A percentile compares a stretch with the other conserved stretches of the same genome.
These are phyloP conservation scores for Glareola pratincola DNA, from an alignment of 2,113 vertebrate species.

Conservation along the genomic window DNA sequence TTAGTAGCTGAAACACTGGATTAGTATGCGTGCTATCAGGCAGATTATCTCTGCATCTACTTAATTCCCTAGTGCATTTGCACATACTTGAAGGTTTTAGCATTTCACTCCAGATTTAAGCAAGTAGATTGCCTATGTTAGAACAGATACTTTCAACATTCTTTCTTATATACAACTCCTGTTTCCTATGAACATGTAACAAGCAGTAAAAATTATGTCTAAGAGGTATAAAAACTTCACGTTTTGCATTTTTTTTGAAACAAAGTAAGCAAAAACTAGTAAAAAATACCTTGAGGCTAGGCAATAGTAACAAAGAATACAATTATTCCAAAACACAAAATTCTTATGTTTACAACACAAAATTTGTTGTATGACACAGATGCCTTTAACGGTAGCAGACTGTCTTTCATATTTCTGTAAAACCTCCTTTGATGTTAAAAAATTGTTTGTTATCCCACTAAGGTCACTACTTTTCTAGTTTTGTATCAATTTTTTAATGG, in stretches of 20 bases:
- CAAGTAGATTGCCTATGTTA: neutral
- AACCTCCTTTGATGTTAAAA: neutral
- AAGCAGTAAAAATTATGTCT: neutral
- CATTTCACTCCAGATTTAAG: neutral
- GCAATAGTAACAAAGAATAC: neutral
- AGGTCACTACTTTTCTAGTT: neutral
- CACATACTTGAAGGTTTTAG: neutral
- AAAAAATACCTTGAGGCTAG: neutral
- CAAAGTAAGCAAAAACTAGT: neutral
- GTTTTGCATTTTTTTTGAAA: neutral
- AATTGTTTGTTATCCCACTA: neutral
- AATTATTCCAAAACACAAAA: neutral
- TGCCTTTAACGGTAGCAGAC: neutral
- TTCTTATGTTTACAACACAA: neutral
- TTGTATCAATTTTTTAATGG: neutral
- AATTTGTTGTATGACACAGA: neutral
- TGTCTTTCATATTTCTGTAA: neutral
- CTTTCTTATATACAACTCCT: neutral
- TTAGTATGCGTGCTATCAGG: neutral
- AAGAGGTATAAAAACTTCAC: neutral
- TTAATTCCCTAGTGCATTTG: neutral
- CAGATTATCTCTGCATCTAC: neutral
- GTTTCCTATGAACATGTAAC: neutral
- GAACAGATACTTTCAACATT: neutral
- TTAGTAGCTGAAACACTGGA: neutral